Evolutionary conservation across 2,888 invertebrate species (phyloP).

Genomic region (Caenorhabditis becei): DNA sequence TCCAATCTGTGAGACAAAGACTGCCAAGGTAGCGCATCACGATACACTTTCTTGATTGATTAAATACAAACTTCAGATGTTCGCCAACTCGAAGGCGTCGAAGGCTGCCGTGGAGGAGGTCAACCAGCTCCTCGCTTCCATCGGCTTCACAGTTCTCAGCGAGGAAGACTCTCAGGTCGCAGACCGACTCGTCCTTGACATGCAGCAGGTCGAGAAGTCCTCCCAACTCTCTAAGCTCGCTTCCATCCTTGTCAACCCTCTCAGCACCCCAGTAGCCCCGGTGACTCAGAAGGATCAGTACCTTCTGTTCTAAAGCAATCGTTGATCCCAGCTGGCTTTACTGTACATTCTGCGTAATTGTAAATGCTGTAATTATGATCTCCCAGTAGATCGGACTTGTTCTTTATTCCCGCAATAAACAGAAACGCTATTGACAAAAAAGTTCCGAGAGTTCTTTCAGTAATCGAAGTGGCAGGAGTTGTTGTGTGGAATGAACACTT

Average conservation of each 20-base stretch:
- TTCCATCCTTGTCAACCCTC: conserved; percentile 52
- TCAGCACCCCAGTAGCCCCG: conserved; percentile 24
- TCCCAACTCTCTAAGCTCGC: conserved; percentile 51
- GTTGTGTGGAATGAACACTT: conserved; percentile 36
- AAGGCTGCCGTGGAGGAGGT: conserved; percentile 49
- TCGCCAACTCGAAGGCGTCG: conserved; percentile 47
- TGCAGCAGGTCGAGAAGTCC: conserved; percentile 60
- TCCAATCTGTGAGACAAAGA: conserved; percentile 61
- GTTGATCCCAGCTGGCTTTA: conserved; percentile 16
- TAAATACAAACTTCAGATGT: conserved; percentile 52
- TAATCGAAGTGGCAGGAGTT: conserved; percentile 44
- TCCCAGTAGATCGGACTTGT: conserved; percentile 43
- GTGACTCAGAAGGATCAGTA: conserved; percentile 50
- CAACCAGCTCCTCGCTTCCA: conserved; percentile 42
- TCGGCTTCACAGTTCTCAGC: conserved; percentile 61
- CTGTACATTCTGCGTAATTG: conserved; percentile 26
- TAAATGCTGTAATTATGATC: conserved; percentile 33
- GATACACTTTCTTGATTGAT: too few species aligned
- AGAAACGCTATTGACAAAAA: neutral
- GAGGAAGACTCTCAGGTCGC: conserved; percentile 61
- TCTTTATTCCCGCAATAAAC: conserved; percentile 36
- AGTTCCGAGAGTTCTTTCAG: conserved; percentile 12
- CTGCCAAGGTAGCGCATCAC: conserved; percentile 41
- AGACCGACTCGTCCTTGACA: conserved; percentile 54
- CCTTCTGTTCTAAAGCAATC: conserved; percentile 29